Percentiles rank a stretch among this genome's conserved stretches.
These are phyloP conservation scores for Lagocephalus sceleratus DNA, from an alignment of 2,797 vertebrate genomes.

Conservation along the genomic window DNA sequence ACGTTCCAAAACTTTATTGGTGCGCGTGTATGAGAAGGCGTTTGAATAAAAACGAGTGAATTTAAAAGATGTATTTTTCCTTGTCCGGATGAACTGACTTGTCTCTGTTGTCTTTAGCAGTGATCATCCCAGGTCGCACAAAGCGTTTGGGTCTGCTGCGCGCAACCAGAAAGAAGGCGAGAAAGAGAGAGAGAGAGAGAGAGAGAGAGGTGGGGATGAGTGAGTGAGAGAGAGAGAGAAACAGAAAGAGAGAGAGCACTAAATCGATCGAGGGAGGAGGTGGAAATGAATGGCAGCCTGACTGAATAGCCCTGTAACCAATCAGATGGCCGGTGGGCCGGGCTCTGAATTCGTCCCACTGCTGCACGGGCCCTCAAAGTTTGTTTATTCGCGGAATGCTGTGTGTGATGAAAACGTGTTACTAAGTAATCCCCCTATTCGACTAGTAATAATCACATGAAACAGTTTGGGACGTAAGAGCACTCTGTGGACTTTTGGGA, in stretches of 20 bases:
- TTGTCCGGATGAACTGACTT: conserved; percentile 37
- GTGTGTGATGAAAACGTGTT: conserved; percentile 84
- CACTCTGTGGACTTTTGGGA: conserved; percentile 67
- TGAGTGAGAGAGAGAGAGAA: conserved; percentile 27
- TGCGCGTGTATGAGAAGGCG: neutral
- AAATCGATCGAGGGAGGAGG: conserved; percentile 30
- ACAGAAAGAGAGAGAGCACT: neutral
- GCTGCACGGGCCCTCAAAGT: conserved; percentile 83
- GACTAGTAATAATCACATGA: conserved; percentile 74
- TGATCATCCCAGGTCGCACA: conserved; percentile 49
- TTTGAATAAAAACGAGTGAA: conserved; percentile 10
- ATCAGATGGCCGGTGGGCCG: conserved; percentile 73
- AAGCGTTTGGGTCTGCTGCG: conserved; percentile 42
- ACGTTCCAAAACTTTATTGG: too few relatives aligned
- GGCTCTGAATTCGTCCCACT: conserved; percentile 72
- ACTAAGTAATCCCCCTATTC: conserved; percentile 67
- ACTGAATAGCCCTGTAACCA: conserved; percentile 76
- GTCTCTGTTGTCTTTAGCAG: conserved; percentile 42
- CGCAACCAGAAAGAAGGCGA: conserved; percentile 38
- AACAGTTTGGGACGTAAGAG: conserved; percentile 72
- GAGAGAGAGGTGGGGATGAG: conserved; percentile 30
- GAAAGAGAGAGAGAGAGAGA: conserved; percentile 32
- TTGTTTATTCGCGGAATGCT: conserved; percentile 84
- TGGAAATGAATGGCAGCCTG: conserved; percentile 58
- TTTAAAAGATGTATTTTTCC: conserved; percentile 36